These are phyloP conservation scores for Cerastis leucographa DNA, from an alignment of 2,888 invertebrate species.

Conservation along the genomic window DNA sequence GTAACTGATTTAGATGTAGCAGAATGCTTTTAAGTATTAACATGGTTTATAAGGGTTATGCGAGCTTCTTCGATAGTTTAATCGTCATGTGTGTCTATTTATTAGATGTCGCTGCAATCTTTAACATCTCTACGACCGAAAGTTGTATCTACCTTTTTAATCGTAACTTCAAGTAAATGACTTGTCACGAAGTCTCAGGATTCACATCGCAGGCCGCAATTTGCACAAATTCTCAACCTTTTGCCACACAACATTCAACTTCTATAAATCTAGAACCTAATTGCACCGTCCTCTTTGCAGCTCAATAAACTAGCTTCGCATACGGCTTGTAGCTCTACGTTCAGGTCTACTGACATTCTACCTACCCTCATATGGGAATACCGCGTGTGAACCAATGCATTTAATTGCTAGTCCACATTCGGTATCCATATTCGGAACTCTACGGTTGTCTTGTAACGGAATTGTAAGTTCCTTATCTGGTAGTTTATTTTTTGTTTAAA, in stretches of 20 bases:
- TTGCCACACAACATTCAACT: slow-evolving; percentile 32
- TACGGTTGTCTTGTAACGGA: slow-evolving; percentile 63
- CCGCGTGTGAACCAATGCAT: slow-evolving; percentile 63
- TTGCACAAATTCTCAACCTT: slow-evolving; percentile 46
- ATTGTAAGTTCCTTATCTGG: slow-evolving; percentile 55
- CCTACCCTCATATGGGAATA: slow-evolving; percentile 51
- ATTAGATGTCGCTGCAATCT: not conserved
- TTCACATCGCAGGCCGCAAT: slow-evolving; percentile 13
- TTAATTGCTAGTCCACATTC: slow-evolving; percentile 64
- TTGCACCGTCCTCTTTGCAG: slow-evolving; percentile 46
- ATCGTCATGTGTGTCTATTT: not conserved
- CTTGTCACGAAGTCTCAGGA: slow-evolving; percentile 33
- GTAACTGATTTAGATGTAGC: not conserved
- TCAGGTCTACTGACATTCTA: slow-evolving; percentile 45
- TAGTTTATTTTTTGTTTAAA: slow-evolving; percentile 32
- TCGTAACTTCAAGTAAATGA: slow-evolving; percentile 11
- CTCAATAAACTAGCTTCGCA: slow-evolving; percentile 45
- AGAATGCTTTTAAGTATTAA: not conserved
- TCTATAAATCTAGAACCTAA: slow-evolving; percentile 49
- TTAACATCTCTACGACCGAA: slow-evolving; percentile 18
- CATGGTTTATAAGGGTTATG: not conserved
- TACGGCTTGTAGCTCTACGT: slow-evolving; percentile 22
- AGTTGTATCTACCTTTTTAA: slow-evolving; percentile 15
- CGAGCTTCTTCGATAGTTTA: not conserved
- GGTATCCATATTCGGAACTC: slow-evolving; percentile 56